Evolutionary conservation across 2,888 invertebrate genomes (phyloP).

Genomic region (Eudemis profundana): DNA sequence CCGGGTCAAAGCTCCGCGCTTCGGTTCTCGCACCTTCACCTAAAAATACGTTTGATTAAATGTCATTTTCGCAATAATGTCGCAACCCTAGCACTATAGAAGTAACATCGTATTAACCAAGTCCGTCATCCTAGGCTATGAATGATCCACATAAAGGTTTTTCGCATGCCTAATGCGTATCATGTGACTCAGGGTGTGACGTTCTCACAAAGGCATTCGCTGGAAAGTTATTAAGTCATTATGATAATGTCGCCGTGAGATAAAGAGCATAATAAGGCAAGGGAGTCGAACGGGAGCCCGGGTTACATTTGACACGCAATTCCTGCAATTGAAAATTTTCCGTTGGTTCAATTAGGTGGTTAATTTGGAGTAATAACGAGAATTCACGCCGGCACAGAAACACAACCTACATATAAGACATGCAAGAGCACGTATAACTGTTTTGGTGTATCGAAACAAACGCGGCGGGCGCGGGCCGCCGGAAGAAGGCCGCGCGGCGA

Average conservation of each 20-base stretch:
- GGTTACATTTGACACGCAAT: slow-evolving; percentile 63
- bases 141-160: slow-evolving; percentile 65
- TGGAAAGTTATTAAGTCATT: slow-evolving; percentile 75
- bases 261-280: slow-evolving; percentile 56
- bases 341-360: slow-evolving; percentile 68
- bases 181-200: slow-evolving; percentile 73
- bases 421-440: slow-evolving; percentile 81
- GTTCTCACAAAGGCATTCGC: slow-evolving; percentile 78
- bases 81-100: slow-evolving; percentile 48
- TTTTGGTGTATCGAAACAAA: slow-evolving; percentile 76
- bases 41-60: slow-evolving; percentile 54
- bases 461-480: slow-evolving; percentile 61
- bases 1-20: slow-evolving; percentile 57
- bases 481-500: slow-evolving; percentile 83
- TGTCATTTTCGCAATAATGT: slow-evolving; percentile 57
- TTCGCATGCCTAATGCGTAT: slow-evolving; percentile 59
- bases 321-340: slow-evolving; percentile 61
- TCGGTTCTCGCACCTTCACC: slow-evolving; percentile 61
- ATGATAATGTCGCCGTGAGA: slow-evolving; percentile 76
- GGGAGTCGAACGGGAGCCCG: slow-evolving; percentile 53
- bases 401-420: slow-evolving; percentile 78
- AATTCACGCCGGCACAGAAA: slow-evolving; percentile 79
- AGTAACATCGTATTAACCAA: slow-evolving; percentile 16
- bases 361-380: slow-evolving; percentile 66
- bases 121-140: slow-evolving; percentile 43